A percentile compares a stretch with the other conserved stretches of the same genome.
phyloP scores from a whole-genome alignment of 2,888 invertebrate species.

The Augochlorella aurata region DNA sequence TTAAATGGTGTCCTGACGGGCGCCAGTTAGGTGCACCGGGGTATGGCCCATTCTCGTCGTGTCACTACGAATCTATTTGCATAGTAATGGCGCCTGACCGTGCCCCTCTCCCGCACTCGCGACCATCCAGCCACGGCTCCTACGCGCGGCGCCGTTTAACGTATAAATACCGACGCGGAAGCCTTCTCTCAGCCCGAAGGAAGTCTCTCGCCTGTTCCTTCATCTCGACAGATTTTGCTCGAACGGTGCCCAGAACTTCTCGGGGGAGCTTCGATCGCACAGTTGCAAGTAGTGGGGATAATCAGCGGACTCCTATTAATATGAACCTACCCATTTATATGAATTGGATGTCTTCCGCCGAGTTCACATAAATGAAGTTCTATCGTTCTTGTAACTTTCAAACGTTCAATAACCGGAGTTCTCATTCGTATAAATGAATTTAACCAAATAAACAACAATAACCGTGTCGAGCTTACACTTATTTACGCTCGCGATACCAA shows the following conservation, averaged over 20 bases:
- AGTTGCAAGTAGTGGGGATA: too few relatives aligned
- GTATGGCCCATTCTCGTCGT: constrained; percentile 75
- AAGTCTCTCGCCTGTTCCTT: constrained; percentile 16
- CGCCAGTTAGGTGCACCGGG: constrained; percentile 75
- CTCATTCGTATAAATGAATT: too few relatives aligned
- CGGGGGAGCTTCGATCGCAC: too few relatives aligned
- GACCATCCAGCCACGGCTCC: neutral
- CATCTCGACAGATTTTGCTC: neutral
- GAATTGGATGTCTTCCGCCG: too few relatives aligned
- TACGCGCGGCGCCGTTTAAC: constrained; percentile 43
- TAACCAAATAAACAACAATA: too few relatives aligned
- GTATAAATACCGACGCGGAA: constrained; percentile 59
- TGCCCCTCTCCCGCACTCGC: constrained; percentile 18
- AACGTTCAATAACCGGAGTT: too few relatives aligned
- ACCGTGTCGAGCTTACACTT: too few relatives aligned
- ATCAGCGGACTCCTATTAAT: too few relatives aligned
- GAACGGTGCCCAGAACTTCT: neutral
- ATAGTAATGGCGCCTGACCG: constrained; percentile 76
- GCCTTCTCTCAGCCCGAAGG: constrained; percentile 9
- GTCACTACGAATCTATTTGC: constrained; percentile 80
- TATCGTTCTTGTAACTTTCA: too few relatives aligned
- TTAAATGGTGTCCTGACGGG: constrained; percentile 77
- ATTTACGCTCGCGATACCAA: too few relatives aligned
- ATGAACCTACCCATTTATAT: too few relatives aligned
- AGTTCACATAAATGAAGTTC: too few relatives aligned